Base-by-base conservation (phyloP, 1,140 invertebrate genomes). In the Drosophila auraria region DNA sequence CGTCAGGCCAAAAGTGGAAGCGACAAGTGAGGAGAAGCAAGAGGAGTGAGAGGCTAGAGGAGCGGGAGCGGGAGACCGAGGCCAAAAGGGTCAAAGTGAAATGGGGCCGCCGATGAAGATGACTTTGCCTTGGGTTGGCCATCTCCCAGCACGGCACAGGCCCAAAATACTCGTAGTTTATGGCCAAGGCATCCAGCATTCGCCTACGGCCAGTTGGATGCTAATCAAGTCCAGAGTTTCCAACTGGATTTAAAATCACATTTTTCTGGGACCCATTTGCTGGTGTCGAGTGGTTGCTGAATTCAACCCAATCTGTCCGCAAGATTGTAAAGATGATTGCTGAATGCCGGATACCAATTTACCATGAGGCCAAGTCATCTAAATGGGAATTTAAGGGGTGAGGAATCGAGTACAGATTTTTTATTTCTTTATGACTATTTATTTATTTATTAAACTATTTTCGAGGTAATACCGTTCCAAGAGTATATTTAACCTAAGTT, bases 1-100 rank as follows among this genome's bases (percentile, higher is more conserved):
- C 83, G 78, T 82, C 83, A 75, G 69, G 83, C 79, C 75, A 86
- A 86, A 87, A 74, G 71, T 87, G 80, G 83, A 73, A 83, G 70
- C 73, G 80, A 80, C 73, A 74, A 84, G 82, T 73, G 68, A 38
- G 53, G 45, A 47, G 51, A 44, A 11, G 30, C 20, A 27, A 40
- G 50, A 45, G 38, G 14, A 33, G 30, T 36, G 20, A 12, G 27
- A 25, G 15, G 20, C 14, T 1, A 25, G 12, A 17, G 23, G 17
- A 30, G 50, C 6, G 50, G 23, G 17, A 30, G 50, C 6, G 50
- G 50, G 45, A 72, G 56, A 30, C 54, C 50, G 38, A 61, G 75
- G 75, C 75, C 75, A 78, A 78, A 78, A 78, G 75, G 75, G 75
- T 78, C 75, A 78, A 69, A 78, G 75, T 78, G 75, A 78, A 78